Evolutionary conservation across 2,888 invertebrate genomes (phyloP), one percentile per base, ranked within the genome.

Genomic region (Aethes cnicana): DNA sequence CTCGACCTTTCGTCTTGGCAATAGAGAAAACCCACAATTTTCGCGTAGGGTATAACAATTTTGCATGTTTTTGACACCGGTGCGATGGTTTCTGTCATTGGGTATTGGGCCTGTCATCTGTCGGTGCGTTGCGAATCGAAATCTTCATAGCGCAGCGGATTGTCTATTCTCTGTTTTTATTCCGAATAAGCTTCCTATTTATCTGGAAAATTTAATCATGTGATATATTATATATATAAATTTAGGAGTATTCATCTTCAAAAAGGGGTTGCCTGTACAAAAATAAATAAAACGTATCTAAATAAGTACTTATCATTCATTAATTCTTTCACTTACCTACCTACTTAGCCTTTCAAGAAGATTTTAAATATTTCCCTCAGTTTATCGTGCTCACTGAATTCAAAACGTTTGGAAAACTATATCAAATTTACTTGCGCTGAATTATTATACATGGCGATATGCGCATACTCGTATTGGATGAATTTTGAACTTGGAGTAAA

Each of bases 401-500:
- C 41, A 7, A 25, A 49, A 17, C 16, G 17, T 43, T 37, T 25
- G 35, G 9, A 20, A 6, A 46, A 46, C 37, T 26, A 33, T 43
- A 37, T 44, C 49, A 30, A 28, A 49, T 57, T 53, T 58, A n/a
- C 43, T 44, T 32, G 25, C 12, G 39, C 39, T n/a, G 18, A 52
- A 52, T 52, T 52, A 52, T 42, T 47, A 44, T 44, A 54, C 44
- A 44, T 61, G 59, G 56, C 62, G 42, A 61, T 57, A 64, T 60
- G 64, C 61, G 63, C n/a, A n/a, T n/a, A n/a, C n/a, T n/a, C n/a
- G 65, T 72, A 78, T 74, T 65, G 69, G 69, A 72, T 77, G 77
- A 81, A 83, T 79, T 82, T 82, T 74, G 82, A 78, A 77, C 72
- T 77, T 74, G 76, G 74, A 75, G 81, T 84, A 82, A 85, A 81